Evolutionary conservation across 2,113 vertebrate genomes (phyloP).

Genomic region (Gyps fulvus): DNA sequence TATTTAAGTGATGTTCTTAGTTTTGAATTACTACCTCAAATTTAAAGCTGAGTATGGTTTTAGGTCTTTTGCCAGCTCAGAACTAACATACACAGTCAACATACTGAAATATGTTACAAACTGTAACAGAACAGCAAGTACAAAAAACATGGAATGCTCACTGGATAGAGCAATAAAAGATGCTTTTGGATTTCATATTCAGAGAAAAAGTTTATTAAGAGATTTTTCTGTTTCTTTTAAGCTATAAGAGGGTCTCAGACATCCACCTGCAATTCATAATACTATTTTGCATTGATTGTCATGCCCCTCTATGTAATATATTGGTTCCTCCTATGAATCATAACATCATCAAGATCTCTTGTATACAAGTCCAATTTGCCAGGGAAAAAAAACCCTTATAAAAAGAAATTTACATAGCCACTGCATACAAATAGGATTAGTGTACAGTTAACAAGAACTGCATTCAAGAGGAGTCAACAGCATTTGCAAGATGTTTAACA

Average conservation of each 20-base stretch:
- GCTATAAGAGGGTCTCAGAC: neutral
- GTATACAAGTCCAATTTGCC: neutral
- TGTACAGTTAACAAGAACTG: neutral
- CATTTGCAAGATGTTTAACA: conserved; percentile 40
- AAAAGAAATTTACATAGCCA: conserved; percentile 25
- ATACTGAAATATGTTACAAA: neutral
- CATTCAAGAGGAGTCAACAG: conserved; percentile 12
- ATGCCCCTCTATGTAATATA: neutral
- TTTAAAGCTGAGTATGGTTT: neutral
- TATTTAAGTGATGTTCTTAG: neutral
- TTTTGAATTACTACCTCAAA: neutral
- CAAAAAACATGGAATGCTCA: neutral
- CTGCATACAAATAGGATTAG: conserved; percentile 24
- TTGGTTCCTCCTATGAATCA: neutral
- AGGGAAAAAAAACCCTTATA: neutral
- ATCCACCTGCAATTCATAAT: neutral
- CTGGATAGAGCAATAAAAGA: neutral
- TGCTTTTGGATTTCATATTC: neutral
- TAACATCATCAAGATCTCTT: neutral
- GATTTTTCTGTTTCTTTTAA: neutral
- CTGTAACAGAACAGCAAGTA: neutral
- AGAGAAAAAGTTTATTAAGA: neutral
- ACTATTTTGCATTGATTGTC: conserved; percentile 16
- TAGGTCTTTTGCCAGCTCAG: neutral
- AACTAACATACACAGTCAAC: neutral